Base-by-base conservation (phyloP, 2,888 invertebrate species). In the Eugnorisma glareosa region DNA sequence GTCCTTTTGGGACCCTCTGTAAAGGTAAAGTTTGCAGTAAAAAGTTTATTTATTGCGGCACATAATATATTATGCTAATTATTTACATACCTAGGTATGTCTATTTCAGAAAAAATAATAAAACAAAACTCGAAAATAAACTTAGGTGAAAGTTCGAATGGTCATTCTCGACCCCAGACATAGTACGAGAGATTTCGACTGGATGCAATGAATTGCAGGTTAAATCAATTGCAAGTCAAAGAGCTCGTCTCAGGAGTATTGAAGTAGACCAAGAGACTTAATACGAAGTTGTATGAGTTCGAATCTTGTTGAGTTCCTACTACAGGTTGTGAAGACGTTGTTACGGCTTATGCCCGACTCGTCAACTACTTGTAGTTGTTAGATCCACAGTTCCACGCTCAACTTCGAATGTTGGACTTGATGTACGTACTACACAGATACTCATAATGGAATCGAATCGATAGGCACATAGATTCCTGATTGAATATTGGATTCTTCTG, bases 181-280 rank as follows among this genome's bases (percentile, higher is more conserved):
- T 54, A n/a, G 51, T 54, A 54, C 51, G 5, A 11, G 11, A n/a
- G n/a, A n/a, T 51, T 10, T 24, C 51, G 51, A 51, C 24, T 51
- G 8, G 24, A n/a, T n/a, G n/a, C n/a, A n/a, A n/a, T 57, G 5
- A 15, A 28, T 13, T 61, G 35, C 10, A 37, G 24, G 24, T 8
- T 10, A 73, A 57, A 66, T 59, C 40, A 37, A 67, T 71, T 67
- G 4, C 28, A 57, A 31, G n/a, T 35, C 13, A 28, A 63, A 54
- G 15, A 35, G 37, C 48, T 28, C 3, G 18, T 54, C 40, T 37
- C 37, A 15, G 8, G 24, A 13, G 18, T 28, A 48, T 28, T 71
- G 48, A 72, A 15, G n/a, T 45, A 15, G 5, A 64, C 54, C 40
- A 63, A 31, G 21, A 63, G 28, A 67, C 66, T 28, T 61, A 64